A percentile compares a stretch with the other conserved stretches of the same genome.
These are phyloP conservation scores for Macrocentrus cingulum DNA, from an alignment of 1,140 invertebrate species.

Conservation along the genomic window DNA sequence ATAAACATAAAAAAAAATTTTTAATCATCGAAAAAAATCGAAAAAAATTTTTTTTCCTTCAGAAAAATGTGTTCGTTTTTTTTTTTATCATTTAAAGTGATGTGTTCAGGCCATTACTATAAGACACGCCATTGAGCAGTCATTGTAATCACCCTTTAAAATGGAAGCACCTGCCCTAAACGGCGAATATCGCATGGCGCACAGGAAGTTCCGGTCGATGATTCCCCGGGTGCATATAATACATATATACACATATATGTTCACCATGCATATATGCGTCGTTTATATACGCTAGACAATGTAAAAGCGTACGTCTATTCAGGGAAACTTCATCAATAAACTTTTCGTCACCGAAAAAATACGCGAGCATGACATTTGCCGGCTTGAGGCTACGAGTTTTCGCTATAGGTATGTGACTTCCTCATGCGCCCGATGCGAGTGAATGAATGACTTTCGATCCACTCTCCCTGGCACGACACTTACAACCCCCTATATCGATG, in stretches of 20 bases:
- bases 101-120: not conserved
- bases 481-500: not conserved
- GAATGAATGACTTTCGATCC: conserved; percentile 10
- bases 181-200: conserved; percentile 42
- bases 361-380: not conserved
- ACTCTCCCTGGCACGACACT: not conserved
- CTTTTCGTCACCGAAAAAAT: too few relatives aligned
- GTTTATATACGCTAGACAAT: not conserved
- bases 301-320: conserved; percentile 1
- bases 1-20: too few relatives aligned
- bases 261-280: not conserved
- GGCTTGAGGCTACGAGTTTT: not conserved
- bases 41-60: too few relatives aligned
- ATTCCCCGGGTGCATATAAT: conserved; percentile 24
- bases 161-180: conserved; percentile 39
- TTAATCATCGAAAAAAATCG: too few relatives aligned
- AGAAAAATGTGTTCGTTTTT: too few relatives aligned
- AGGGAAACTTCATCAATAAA: too few relatives aligned
- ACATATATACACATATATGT: not conserved
- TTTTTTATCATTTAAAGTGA: too few relatives aligned
- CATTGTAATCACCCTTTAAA: conserved; percentile 22
- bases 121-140: not conserved
- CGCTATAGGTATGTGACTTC: not conserved
- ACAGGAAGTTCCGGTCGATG: conserved; percentile 38
- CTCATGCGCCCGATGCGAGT: not conserved